These are phyloP conservation scores for Corythucha ciliata DNA, from an alignment of 2,888 invertebrate species.

Conservation along the genomic window DNA sequence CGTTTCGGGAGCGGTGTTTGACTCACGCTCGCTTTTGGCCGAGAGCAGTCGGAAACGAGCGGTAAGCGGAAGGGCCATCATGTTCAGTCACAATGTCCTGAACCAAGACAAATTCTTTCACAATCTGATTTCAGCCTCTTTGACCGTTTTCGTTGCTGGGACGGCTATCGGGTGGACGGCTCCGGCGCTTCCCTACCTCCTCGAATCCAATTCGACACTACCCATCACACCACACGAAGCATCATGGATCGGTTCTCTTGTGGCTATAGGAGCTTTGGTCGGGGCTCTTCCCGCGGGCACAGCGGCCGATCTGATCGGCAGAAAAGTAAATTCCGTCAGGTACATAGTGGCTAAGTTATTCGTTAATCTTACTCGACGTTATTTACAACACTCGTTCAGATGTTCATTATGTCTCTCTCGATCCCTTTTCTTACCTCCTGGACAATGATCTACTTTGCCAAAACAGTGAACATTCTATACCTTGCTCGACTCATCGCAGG, in stretches of 20 bases:
- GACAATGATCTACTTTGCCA: slow-evolving; percentile 60
- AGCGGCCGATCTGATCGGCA: slow-evolving; percentile 57
- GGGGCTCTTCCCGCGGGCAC: slow-evolving; percentile 65
- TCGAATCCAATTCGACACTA: too few relatives aligned
- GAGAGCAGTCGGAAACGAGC: too few relatives aligned
- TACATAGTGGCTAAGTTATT: neutral
- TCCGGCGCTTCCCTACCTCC: neutral
- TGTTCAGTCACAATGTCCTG: too few relatives aligned
- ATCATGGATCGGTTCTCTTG: slow-evolving; percentile 60
- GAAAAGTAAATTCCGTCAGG: too few relatives aligned
- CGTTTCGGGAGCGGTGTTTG: too few relatives aligned
- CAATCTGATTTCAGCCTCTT: neutral
- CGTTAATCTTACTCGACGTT: neutral
- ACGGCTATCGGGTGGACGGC: neutral
- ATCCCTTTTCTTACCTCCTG: slow-evolving; percentile 59
- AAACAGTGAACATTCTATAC: slow-evolving; percentile 53
- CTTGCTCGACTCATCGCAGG: slow-evolving; percentile 69
- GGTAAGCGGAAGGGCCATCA: too few relatives aligned
- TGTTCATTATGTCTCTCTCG: slow-evolving; percentile 49
- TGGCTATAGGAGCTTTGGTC: slow-evolving; percentile 66
- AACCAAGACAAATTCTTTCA: too few relatives aligned
- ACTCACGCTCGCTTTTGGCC: too few relatives aligned
- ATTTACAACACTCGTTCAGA: slow-evolving; percentile 16
- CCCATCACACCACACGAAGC: too few relatives aligned
- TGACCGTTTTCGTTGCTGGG: neutral